Conservation (phyloP, 2,113 vertebrate species). For the Cyanocitta stelleri region DNA sequence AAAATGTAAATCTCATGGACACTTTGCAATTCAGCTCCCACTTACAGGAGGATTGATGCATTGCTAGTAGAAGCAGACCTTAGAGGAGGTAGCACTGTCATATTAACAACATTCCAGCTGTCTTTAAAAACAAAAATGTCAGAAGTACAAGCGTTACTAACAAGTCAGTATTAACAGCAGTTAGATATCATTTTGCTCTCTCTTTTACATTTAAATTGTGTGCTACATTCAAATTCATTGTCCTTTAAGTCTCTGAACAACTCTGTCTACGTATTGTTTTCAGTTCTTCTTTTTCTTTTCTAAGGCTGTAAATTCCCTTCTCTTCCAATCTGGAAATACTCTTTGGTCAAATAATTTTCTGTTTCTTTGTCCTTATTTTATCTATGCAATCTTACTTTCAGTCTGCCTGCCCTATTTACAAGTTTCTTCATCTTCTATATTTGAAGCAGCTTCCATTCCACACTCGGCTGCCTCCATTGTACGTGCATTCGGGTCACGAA, state of each 20-base stretch:
- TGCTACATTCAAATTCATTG: background rate
- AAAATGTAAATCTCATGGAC: background rate
- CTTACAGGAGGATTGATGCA: accelerated
- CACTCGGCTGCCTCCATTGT: background rate
- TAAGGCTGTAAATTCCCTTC: background rate
- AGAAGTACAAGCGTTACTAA: background rate
- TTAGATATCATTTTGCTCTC: background rate
- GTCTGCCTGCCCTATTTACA: background rate
- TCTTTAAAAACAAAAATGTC: background rate
- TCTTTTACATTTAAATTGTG: background rate
- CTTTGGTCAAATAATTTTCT: background rate
- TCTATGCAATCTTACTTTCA: background rate
- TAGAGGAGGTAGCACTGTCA: background rate
- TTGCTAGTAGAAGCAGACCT: background rate
- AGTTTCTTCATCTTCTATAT: background rate
- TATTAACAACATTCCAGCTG: background rate
- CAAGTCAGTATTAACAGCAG: background rate
- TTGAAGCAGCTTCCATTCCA: background rate
- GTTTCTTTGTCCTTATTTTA: background rate
- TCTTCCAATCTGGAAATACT: background rate
- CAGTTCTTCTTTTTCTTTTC: background rate
- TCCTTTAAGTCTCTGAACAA: background rate
- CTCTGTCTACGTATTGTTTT: background rate
- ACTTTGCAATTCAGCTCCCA: background rate
- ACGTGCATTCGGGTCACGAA: accelerated